Evolutionary conservation across 2,888 invertebrate species (phyloP).

Genomic region (Rhamnusium bicolor): DNA sequence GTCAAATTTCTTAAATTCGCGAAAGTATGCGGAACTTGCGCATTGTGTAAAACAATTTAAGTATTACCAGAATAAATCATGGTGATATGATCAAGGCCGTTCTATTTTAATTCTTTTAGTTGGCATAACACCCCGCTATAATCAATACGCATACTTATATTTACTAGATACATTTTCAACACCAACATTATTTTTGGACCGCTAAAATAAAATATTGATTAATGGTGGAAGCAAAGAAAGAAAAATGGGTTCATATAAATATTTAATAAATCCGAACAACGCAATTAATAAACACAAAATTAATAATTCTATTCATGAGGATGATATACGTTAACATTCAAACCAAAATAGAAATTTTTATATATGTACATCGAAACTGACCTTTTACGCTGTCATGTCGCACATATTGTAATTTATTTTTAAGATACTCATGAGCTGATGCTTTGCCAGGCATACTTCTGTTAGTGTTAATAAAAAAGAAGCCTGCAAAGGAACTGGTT

Average conservation of each 20-base stretch:
- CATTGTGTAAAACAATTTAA: not conserved
- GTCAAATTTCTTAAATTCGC: too few species aligned
- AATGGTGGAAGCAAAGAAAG: not conserved
- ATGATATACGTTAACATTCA: not conserved
- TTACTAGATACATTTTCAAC: not conserved
- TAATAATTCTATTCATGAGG: not conserved
- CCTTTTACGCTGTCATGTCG: not conserved
- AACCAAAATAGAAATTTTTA: conserved; percentile 2
- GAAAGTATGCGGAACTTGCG: too few species aligned
- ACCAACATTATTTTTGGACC: not conserved
- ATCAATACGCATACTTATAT: not conserved
- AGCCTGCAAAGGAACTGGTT: not conserved
- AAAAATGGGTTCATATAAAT: not conserved
- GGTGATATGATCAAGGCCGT: not conserved
- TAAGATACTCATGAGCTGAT: not conserved
- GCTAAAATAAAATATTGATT: conserved; percentile 2
- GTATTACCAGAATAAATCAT: not conserved
- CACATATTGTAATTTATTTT: not conserved
- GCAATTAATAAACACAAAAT: not conserved
- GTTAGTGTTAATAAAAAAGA: not conserved
- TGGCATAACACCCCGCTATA: not conserved
- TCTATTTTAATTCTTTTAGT: not conserved
- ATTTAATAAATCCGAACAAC: not conserved
- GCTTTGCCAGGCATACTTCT: not conserved
- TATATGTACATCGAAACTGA: conserved; percentile 2